Percentiles rank a stretch among this genome's conserved stretches.
Conservation (phyloP, 1,140 invertebrate species). For the Papilio glaucus region DNA sequence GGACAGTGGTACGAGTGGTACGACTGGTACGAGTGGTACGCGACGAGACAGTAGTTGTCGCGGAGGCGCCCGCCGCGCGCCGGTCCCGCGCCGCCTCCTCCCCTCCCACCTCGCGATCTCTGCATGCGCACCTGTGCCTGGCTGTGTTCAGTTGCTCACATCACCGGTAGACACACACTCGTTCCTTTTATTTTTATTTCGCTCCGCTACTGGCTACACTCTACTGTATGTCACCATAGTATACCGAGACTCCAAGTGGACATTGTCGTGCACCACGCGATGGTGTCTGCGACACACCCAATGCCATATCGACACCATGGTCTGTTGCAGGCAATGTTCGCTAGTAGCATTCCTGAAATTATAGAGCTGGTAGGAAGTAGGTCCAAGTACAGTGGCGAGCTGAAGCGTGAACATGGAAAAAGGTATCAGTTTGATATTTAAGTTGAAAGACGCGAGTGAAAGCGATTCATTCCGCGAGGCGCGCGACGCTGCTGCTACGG, state of each 20-base stretch:
- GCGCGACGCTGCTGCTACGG: constrained; percentile 40
- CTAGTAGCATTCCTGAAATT: constrained; percentile 99
- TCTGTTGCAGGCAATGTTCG: constrained; percentile 96
- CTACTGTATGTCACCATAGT: constrained; percentile 74
- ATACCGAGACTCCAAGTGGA: constrained; percentile 76
- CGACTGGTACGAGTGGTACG: constrained; percentile 46
- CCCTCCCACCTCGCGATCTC: constrained; percentile 76
- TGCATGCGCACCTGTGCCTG: constrained; percentile 83
- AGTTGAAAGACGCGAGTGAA: constrained; percentile 69
- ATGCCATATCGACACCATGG: constrained; percentile 79
- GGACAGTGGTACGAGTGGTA: constrained; percentile 57
- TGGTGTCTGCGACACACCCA: constrained; percentile 74
- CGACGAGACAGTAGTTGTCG: constrained; percentile 51
- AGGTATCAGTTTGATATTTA: constrained; percentile 97
- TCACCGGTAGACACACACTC: constrained; percentile 81
- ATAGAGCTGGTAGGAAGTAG: constrained; percentile 99
- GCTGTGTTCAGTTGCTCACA: constrained; percentile 84
- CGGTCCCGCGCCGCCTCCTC: constrained; percentile 67
- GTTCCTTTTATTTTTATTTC: constrained; percentile 79
- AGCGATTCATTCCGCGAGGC: constrained; percentile 68
- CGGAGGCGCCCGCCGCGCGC: constrained; percentile 63
- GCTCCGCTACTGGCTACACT: constrained; percentile 81
- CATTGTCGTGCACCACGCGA: constrained; percentile 82
- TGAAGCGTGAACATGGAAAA: constrained; percentile 98
- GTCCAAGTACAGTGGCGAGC: constrained; percentile 98